Percentiles rank a stretch among this genome's conserved stretches.
Evolutionary conservation across 2,797 vertebrate species (phyloP).

Genomic region (Rhincodon typus): DNA sequence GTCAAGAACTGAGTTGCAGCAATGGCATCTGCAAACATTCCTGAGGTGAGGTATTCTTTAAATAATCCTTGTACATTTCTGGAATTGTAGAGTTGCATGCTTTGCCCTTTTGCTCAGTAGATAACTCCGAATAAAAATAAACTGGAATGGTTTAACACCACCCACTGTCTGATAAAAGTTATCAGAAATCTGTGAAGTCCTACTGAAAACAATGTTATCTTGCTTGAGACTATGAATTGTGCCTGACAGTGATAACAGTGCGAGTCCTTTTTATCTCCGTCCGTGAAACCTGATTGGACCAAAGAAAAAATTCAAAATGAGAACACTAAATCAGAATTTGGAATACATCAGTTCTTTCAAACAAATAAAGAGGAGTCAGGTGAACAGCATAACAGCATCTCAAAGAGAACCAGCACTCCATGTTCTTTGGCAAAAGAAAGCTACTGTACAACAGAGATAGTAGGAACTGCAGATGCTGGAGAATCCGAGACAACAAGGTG

Average conservation of each 20-base stretch:
- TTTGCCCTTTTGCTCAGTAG: neutral
- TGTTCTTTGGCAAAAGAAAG: neutral
- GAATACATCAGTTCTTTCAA: neutral
- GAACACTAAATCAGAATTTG: neutral
- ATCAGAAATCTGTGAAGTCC: neutral
- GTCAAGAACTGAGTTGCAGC: neutral
- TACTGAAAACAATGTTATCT: conserved; percentile 20
- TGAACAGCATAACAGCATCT: neutral
- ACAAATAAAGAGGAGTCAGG: neutral
- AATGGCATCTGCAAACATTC: conserved; percentile 23
- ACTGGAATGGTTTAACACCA: conserved; percentile 1
- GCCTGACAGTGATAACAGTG: neutral
- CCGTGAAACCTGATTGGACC: neutral
- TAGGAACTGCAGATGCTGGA: too few species aligned
- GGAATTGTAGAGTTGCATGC: neutral
- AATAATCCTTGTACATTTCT: conserved; percentile 8
- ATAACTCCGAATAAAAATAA: conserved; percentile 15
- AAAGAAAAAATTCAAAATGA: neutral
- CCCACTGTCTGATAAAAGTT: conserved; percentile 11
- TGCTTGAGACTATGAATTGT: neutral
- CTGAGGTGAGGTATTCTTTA: conserved; percentile 11
- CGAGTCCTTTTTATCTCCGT: neutral
- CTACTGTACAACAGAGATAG: too few species aligned
- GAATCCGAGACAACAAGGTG: too few species aligned
- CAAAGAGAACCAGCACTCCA: neutral